Base-by-base conservation (phyloP, 2,888 invertebrate species). In the Melipona bicolor region DNA sequence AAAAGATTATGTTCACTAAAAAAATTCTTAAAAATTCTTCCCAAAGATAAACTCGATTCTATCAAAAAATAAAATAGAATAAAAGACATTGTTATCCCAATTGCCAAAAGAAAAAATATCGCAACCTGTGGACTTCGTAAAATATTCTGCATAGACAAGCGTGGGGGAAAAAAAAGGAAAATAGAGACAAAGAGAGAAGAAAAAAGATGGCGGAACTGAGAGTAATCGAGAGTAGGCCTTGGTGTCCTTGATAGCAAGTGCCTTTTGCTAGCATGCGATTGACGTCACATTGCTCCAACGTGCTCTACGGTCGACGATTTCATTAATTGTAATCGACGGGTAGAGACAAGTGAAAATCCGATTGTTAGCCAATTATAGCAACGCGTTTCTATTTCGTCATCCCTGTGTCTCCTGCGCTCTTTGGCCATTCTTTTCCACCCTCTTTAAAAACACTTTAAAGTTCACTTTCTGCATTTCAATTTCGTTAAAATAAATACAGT, bases 181-280 rank as follows among this genome's bases (percentile, higher is more conserved):
- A 61, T 1, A 11, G 32, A 54, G 49, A 43, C 65, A 68, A 73
- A 65, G 68, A 84, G 65, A 71, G 73, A 62, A 62, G 65, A 79
- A 62, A 73, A 71, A 72, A 74, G 72, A 86, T 80, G 73, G 59
- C 81, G 71, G 78, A 80, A 77, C 76, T 54, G 49, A 72, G 74
- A 77, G 72, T 77, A 81, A 80, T 84, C 80, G 79, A 79, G 80
- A 77, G 77, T 87, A 85, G 83, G 67, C 75, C 79, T 65, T 79
- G 86, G 71, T 74, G 88, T 89, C 91, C 91, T 91, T 90, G 90
- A 87, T 86, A 65, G 73, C 85, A 88, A 88, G 84, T 86, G 86
- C 84, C 91, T 90, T 89, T 87, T 88, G 87, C 87, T 82, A 83
- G 81, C 81, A 77, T 71, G 78, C 88, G 75, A 90, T 91, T 91